Base-by-base conservation (phyloP, 2,113 vertebrate genomes). In the Emberiza fucata region DNA sequence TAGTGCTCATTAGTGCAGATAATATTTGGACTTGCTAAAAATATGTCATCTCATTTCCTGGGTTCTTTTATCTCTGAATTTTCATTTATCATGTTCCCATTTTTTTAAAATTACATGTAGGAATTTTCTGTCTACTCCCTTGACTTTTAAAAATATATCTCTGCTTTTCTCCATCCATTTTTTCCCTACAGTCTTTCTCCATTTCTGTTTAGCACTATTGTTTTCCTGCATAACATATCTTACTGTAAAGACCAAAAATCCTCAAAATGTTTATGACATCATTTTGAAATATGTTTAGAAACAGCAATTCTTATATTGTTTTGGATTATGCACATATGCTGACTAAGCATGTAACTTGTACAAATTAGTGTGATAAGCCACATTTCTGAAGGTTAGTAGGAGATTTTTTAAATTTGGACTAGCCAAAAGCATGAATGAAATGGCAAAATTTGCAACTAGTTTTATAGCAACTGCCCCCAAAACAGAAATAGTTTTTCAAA, bases 11-110 rank as follows among this genome's bases (percentile, higher is more conserved):
- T 82, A 88, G 7, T 50, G 33, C 44, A 82, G 48, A 59, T 88
- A 81, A 63, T 88, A 79, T 64, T 82, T 71, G 28, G 24, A 60
- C 40, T 91, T 91, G 14, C 53, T 91, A 77, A 91, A 88, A 91
- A 59, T 73, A 68, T 29, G 13, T 88, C 4, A 35, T 92, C 45
- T 64, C 12, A 89, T 83, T 94, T 94, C 44, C 72, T 86, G 35
- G 1, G 2, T 72, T 68, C 51, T 94, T 86, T 89, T 76, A 45
- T 76, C 57, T 82, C 35, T 48, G 35, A 83, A 42, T 72, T 83
- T 89, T 89, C 39, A 91, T 60, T 77, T 80, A 59, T 71, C 0
- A 0, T 72, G 53, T 68, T 83, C 33, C 22, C 7, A 7, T 68
- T 76, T 85, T 90, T 81, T 86, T 44, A 6, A 57, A 71, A 86